phyloP scores from a whole-genome alignment of 2,888 invertebrate species.

The Tetrapedia diversipes region DNA sequence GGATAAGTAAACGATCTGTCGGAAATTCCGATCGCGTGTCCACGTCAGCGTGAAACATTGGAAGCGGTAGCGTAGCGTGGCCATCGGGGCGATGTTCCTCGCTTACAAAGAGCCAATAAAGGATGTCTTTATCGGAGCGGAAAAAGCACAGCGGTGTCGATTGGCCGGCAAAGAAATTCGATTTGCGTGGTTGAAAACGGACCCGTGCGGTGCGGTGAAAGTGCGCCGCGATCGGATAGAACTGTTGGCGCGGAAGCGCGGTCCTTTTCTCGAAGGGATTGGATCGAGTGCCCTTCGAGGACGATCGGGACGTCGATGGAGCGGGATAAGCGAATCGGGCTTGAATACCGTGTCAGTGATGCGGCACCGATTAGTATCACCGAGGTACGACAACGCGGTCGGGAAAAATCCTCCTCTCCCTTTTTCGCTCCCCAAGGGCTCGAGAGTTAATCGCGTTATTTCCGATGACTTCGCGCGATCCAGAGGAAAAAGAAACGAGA shows the following conservation, averaged over 20 bases:
- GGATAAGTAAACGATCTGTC: not conserved
- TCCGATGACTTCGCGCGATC: constrained; percentile 64
- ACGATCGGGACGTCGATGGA: constrained; percentile 52
- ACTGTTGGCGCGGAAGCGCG: constrained; percentile 31
- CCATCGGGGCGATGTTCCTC: too few species aligned
- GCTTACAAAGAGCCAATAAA: not conserved
- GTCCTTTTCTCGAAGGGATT: constrained; percentile 35
- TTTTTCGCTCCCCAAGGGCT: constrained; percentile 48
- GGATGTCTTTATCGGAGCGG: not conserved
- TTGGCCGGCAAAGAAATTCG: constrained; percentile 31
- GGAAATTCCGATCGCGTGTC: not conserved
- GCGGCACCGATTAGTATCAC: constrained; percentile 59
- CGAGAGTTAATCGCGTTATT: constrained; percentile 69
- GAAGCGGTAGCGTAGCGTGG: too few species aligned
- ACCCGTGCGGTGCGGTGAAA: constrained; percentile 16
- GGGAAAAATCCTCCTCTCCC: constrained; percentile 44
- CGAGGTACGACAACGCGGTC: constrained; percentile 41
- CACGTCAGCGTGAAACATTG: too few species aligned
- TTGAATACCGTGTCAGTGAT: constrained; percentile 58
- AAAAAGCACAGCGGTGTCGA: constrained; percentile 31
- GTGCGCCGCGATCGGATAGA: constrained; percentile 38
- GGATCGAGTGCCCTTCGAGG: constrained; percentile 39
- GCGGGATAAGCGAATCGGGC: constrained; percentile 56
- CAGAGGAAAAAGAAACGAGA: constrained; percentile 34
- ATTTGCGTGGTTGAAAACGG: constrained; percentile 32